Base-by-base conservation (phyloP, 1,140 invertebrate species). In the Stratiolaelaps scimitus region DNA sequence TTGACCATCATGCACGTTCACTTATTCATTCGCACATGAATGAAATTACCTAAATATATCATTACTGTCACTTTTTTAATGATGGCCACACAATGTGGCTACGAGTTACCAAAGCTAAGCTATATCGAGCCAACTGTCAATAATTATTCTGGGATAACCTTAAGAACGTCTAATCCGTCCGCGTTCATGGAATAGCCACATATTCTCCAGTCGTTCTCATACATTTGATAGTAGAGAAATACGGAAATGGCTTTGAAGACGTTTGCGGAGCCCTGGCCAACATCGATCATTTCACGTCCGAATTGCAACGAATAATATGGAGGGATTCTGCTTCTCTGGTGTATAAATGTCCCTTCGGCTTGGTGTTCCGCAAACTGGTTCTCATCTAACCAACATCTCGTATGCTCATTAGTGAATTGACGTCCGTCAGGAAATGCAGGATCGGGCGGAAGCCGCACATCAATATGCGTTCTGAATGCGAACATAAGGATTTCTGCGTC, bases 251-350 rank as follows among this genome's bases (percentile, higher is more conserved):
- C 83, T 71, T 88, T 84, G 71, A 89, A 88, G 65, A 89, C 76
- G 75, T 89, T 90, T 74, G 88, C 88, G 64, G 86, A 78, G 47
- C 88, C 87, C 77, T 83, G 83, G 69, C 81, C 80, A 71, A 86
- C 75, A 75, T 84, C 83, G 68, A 78, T 78, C 10, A 80, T 77
- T 70, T 84, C 81, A 29, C 80, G 81, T 45, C 78, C 81, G 46
- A 83, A 77, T 64, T 83, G 78, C 26, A 88, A 76, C 71, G 82
- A 80, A 72, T 82, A 88, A 76, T 87, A 83, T 19, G 86, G 85
- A 64, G 86, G 85, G 71, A 82, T 82, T 66, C 80, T 76, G 60
- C 79, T 71, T n/a, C 73, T 71, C 69, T 79, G 76, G 65, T 75
- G 75, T 26, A 79, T 29, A 20, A 34, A 5, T 45, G 4, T 43